Conservation (phyloP, 1,140 invertebrate species). For the Drosophila serrata region DNA sequence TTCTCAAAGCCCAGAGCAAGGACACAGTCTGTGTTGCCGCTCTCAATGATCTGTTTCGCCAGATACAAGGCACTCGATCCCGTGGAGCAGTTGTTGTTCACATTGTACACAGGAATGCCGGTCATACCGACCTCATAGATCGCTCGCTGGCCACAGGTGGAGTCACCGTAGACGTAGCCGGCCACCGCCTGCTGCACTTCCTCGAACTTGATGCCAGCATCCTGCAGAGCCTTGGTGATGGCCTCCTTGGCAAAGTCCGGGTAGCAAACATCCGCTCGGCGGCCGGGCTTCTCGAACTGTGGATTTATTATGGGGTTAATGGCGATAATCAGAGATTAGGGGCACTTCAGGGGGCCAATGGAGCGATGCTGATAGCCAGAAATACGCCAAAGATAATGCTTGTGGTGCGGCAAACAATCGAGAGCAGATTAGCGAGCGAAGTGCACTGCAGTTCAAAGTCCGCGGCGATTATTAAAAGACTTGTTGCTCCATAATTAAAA, state of each 20-base stretch:
- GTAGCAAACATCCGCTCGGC: constrained; percentile 93
- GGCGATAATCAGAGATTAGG: constrained; percentile 14
- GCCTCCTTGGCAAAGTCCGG: constrained; percentile 98
- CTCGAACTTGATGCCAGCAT: constrained; percentile 93
- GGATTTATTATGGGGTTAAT: neutral
- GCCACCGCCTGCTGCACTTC: constrained; percentile 95
- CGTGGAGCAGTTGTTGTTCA: constrained; percentile 99
- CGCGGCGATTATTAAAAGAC: constrained; percentile 35
- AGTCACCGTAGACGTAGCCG: constrained; percentile 98
- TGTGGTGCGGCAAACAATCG: constrained; percentile 1
- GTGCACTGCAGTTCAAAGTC: constrained; percentile 76
- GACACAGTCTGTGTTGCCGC: constrained; percentile 94
- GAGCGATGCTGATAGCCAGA: constrained; percentile 28
- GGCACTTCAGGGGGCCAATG: constrained; percentile 36
- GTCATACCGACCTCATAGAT: constrained; percentile 98
- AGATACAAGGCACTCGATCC: constrained; percentile 96
- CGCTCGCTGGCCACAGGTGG: constrained; percentile 97
- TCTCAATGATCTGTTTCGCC: constrained; percentile 96
- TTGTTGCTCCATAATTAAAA: constrained; percentile 18
- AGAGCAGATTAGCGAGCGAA: constrained; percentile 51
- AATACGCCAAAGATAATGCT: constrained; percentile 20
- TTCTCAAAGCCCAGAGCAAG: constrained; percentile 99
- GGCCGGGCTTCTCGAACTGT: constrained; percentile 92
- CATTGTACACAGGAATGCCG: constrained; percentile 99
- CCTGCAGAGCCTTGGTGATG: constrained; percentile 94